Evolutionary conservation across 2,113 vertebrate genomes (phyloP), one percentile per base, ranked within the genome.

Genomic region (Parotia lawesii): DNA sequence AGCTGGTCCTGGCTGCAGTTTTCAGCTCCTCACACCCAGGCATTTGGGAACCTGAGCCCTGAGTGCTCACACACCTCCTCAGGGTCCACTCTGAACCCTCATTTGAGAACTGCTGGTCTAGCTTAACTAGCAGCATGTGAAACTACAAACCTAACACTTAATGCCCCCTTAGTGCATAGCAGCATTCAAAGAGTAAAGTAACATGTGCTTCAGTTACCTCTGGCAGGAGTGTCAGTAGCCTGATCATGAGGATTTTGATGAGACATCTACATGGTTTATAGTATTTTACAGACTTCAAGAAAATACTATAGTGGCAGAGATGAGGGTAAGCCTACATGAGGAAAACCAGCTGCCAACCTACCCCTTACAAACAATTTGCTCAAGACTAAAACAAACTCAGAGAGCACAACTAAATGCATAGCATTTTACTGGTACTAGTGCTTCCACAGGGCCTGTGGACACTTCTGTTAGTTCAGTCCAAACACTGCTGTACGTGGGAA

Each of bases 361-460:
- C 84, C 90, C 90, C 93, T 93, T 90, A 89, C 84, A 67, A 70
- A 89, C 81, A 67, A 71, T 92, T 91, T 89, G 79, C 94, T 96
- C 91, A 78, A 95, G 86, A 91, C 92, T 95, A 97, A 87, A 96
- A 94, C 87, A 96, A 96, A 97, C 85, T 95, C 79, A 53, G 93
- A 94, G 94, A 96, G 95, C 94, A 94, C 90, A 94, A 96, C 94
- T 96, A 96, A 97, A 97, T 97, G 97, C 97, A 97, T 97, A 97
- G 97, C 97, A 97, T 97, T 97, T 97, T 95, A 97, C 96, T 89
- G 79, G 85, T 95, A 88, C n/a, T 89, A 96, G 92, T 93, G 90
- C 76, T 96, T 95, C 97, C 97, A 97, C 96, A 96, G 76, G 47
- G 51, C 81, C 95, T 97, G 96, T 95, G 97, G 96, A 93, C 96